Percentiles rank a stretch among this genome's conserved stretches.
These are phyloP conservation scores for Choreutis nemorana DNA, from an alignment of 2,888 invertebrate genomes.

Conservation along the genomic window DNA sequence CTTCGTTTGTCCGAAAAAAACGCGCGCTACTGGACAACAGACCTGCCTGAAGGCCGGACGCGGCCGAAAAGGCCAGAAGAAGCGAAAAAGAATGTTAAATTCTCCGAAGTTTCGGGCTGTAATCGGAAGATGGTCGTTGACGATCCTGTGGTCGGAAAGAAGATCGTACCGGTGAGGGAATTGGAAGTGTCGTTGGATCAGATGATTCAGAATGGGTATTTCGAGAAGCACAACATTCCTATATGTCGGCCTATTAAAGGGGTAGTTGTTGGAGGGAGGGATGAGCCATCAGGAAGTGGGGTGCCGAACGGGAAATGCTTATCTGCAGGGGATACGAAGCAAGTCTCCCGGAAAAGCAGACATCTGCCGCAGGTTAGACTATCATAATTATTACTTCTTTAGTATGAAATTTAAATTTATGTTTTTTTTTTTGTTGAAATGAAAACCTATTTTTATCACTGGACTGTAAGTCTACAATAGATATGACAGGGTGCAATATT, in stretches of 20 bases:
- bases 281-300: slow-evolving; percentile 23
- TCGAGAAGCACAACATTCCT: slow-evolving; percentile 56
- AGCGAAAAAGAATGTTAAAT: slow-evolving; percentile 55
- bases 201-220: slow-evolving; percentile 60
- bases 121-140: slow-evolving; percentile 54
- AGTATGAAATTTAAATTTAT: not conserved
- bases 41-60: slow-evolving; percentile 28
- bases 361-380: slow-evolving; percentile 51
- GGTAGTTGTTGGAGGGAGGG: slow-evolving; percentile 15
- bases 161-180: slow-evolving; percentile 54
- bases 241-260: slow-evolving; percentile 33
- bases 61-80: slow-evolving; percentile 41
- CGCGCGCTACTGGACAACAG: slow-evolving; percentile 52
- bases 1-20: slow-evolving; percentile 42
- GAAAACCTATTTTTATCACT: too few relatives aligned
- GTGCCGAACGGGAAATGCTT: slow-evolving; percentile 51
- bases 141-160: slow-evolving; percentile 46
- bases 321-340: slow-evolving; percentile 27
- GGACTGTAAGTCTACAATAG: too few relatives aligned
- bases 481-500: too few relatives aligned
- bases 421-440: too few relatives aligned
- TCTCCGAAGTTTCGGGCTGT: slow-evolving; percentile 58
- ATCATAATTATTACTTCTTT: too few relatives aligned
- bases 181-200: slow-evolving; percentile 58
- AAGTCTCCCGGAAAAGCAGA: slow-evolving; percentile 29